A percentile compares a stretch with the other conserved stretches of the same genome.
Evolutionary conservation across 2,797 vertebrate species (phyloP).

Genomic region (Loriculus beryllinus): DNA sequence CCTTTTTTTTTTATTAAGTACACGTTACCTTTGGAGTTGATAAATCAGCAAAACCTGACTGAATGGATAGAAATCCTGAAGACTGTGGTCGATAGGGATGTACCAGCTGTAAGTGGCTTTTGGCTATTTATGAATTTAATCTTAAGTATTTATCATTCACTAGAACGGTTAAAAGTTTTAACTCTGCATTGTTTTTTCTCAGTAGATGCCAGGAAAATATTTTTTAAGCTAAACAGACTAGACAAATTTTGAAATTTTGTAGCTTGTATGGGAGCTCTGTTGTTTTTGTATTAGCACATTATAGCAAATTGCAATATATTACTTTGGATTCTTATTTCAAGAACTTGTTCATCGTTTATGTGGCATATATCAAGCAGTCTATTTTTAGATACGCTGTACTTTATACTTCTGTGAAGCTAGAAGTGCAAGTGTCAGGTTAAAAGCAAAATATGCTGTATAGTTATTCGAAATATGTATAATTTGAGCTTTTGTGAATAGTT

Average conservation of each 20-base stretch:
- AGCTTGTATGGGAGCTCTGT: not conserved
- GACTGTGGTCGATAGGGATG: slow-evolving; percentile 94
- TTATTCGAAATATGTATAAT: not conserved
- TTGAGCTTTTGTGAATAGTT: not conserved
- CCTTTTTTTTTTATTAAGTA: slow-evolving; percentile 77
- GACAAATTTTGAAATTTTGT: not conserved
- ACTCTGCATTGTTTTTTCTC: not conserved
- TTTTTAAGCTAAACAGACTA: not conserved
- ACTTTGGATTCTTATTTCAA: not conserved
- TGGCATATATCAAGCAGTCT: not conserved
- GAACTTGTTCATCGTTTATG: not conserved
- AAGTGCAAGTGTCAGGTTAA: not conserved
- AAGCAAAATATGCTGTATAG: not conserved
- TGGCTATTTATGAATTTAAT: not conserved
- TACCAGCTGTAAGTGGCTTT: slow-evolving; percentile 87
- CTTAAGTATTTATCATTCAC: not conserved
- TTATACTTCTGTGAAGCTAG: not conserved
- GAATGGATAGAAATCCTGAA: slow-evolving; percentile 99
- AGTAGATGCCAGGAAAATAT: not conserved
- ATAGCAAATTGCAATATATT: not conserved
- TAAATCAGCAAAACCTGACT: slow-evolving; percentile 96
- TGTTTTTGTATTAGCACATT: not conserved
- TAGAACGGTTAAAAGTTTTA: not conserved
- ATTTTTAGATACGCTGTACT: not conserved
- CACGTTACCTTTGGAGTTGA: slow-evolving; percentile 95